phyloP scores from a whole-genome alignment of 2,888 invertebrate species.

The Melieria crassipennis region DNA sequence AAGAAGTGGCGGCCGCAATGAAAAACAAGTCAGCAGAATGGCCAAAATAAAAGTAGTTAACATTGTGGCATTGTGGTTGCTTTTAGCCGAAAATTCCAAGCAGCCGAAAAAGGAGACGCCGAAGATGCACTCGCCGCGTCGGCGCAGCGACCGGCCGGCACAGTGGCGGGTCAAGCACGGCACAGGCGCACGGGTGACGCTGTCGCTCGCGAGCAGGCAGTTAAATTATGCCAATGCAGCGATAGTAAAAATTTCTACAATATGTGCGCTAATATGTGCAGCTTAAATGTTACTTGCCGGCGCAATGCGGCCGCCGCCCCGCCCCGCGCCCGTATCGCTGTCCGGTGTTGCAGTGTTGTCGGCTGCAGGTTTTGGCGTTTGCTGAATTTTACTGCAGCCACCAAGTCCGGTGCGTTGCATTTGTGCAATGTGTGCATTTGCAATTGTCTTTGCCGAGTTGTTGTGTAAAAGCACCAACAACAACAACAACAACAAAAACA shows the following conservation, averaged over 20 bases:
- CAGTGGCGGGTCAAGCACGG: no score
- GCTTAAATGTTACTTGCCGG: slow-evolving; percentile 8
- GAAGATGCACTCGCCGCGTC: no score
- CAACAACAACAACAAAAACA: neutral
- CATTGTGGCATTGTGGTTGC: neutral
- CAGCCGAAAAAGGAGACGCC: neutral
- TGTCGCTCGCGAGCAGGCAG: neutral
- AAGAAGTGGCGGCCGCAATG: no score
- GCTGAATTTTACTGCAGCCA: no score
- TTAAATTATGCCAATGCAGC: slow-evolving; percentile 16
- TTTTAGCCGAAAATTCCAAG: neutral
- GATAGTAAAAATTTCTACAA: slow-evolving; percentile 31
- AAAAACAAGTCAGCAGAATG: no score
- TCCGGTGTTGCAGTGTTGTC: neutral
- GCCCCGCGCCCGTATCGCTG: neutral
- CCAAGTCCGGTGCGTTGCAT: neutral
- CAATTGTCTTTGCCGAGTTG: neutral
- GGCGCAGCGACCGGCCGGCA: no score
- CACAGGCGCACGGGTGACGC: no score
- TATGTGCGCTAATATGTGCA: slow-evolving; percentile 27
- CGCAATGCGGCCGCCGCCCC: slow-evolving; percentile 4
- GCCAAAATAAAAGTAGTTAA: no score
- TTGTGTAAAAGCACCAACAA: neutral
- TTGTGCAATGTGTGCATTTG: slow-evolving; percentile 1
- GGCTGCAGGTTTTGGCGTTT: neutral